Base-by-base conservation (phyloP, 2,888 invertebrate species). In the Acronicta aceris region DNA sequence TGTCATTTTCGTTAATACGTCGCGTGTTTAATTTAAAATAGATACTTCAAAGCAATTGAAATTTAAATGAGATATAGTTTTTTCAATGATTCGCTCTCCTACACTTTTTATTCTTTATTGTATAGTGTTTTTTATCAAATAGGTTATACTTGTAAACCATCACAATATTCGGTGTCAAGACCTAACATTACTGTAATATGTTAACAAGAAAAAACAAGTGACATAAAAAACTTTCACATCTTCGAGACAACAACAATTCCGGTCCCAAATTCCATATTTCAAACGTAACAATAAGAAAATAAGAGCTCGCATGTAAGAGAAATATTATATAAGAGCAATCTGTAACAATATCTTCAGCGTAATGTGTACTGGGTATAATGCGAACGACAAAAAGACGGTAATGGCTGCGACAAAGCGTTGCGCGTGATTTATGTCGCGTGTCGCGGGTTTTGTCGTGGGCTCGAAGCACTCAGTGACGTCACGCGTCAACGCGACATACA, bases 321-420 rank as follows among this genome's bases (percentile, higher is more conserved):
- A 67, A 81, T 79, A 84, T 81, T 79, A 84, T 81, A 74, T 65
- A 65, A 63, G 54, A 65, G 71, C 80, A 79, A 84, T 82, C 79
- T 82, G 84, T 85, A 83, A 82, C 82, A 83, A 83, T 85, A 84
- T 79, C 82, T 82, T 79, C 78, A 71, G 76, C 73, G 76, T 79
- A 77, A 83, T 76, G 70, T 81, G 72, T 77, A 82, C 80, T 48
- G 53, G 45, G 72, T 58, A 79, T 81, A 78, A 82, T 65, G 76
- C 69, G 76, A 46, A 57, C 82, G 79, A 84, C 85, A 85, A 85
- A 83, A 86, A 87, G 75, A 80, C 82, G 81, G 79, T 82, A 80
- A 83, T 82, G 81, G 83, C 74, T 79, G 83, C 81, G 77, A 85
- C 83, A 82, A 81, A 81, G 79, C 76, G 76, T 52, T 49, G 47